Evolutionary conservation across 2,888 invertebrate genomes (phyloP), one percentile per base, ranked within the genome.

Genomic region (Seira sanloemensis): DNA sequence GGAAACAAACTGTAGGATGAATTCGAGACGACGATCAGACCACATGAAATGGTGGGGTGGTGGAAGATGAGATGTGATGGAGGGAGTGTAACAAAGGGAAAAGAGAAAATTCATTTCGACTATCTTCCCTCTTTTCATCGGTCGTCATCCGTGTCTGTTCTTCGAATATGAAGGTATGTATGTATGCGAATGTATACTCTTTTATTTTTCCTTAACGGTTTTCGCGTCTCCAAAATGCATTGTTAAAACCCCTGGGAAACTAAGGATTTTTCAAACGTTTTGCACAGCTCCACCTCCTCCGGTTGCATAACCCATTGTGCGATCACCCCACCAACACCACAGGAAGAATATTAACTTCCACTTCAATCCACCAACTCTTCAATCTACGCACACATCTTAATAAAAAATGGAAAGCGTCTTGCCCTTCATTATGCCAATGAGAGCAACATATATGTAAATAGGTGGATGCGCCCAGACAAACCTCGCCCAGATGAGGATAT

Each of bases 171-270:
- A n/a, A n/a, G n/a, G n/a, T n/a, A n/a, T n/a, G n/a, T n/a, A n/a
- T n/a, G n/a, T n/a, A n/a, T n/a, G n/a, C n/a, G n/a, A n/a, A n/a
- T n/a, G n/a, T n/a, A n/a, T n/a, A 2, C n/a, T 50, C 16, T 50
- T 50, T 50, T 71, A 19, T 27, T 19, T 46, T 21, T 21, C 1
- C 37, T 23, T 46, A 18, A 21, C 71, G 46, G 9, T 46, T 46
- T 71, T 71, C 46, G n/a, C 25, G 2, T 68, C 71, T 18, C 62
- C 7, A 24, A 46, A 1, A 46, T 75, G 37, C 62, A 54, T 26
- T 75, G 71, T 23, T 71, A 76, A 82, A 66, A 72, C 81, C 72
- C 81, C 37, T 66, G 76, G 76, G 81, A 72, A 19, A 75, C 50
- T 50, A n/a, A 66, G 54, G 21, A 12, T 76, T 50, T 50, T 80